Evolutionary conservation across 2,888 invertebrate genomes (phyloP), one percentile per base, ranked within the genome.

Genomic region (Carcina quercana): DNA sequence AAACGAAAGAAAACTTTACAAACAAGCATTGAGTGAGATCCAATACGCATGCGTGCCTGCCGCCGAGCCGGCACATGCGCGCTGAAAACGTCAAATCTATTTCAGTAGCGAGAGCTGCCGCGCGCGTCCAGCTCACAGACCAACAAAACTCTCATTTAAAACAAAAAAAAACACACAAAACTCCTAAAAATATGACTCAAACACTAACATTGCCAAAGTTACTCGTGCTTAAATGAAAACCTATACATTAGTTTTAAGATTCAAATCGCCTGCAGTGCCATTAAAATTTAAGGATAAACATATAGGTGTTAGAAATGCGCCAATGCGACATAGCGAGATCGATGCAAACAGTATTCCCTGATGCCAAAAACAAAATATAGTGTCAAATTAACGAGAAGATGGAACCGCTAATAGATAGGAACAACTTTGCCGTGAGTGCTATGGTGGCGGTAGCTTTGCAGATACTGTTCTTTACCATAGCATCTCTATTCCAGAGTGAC

Each of bases 361-460:
- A 69, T 69, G 71, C 62, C 64, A 69, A 71, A 69, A 50, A 22
- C 11, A 22, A 8, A 7, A 22, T 5, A 22, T 22, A 22, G 22
- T 22, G 22, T 22, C 64, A 69, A 71, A 69, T 50, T 54, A 43
- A 50, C 45, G 2, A 6, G 34, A 44, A 62, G 65, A 91, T 91
- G 91, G 89, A 89, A 63, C 88, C 91, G 29, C 80, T 94, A 47
- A 86, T 93, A 67, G 95, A 95, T 71, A 88, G 88, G 52, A 92
- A 94, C 73, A 94, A 95, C 74, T 90, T 93, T 66, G 93, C 93
- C 44, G 90, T 95, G 43, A 93, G 94, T 73, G 94, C 93, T 15
- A 93, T 94, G 71, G 93, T 94, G 28, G 92, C 93, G 1, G 90
- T 93, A 15, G 87, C 88, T 13, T 90, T 95, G 91, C 96, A 96